Evolutionary conservation across 2,113 vertebrate genomes (phyloP).

Genomic region (Pterocles burchelli): DNA sequence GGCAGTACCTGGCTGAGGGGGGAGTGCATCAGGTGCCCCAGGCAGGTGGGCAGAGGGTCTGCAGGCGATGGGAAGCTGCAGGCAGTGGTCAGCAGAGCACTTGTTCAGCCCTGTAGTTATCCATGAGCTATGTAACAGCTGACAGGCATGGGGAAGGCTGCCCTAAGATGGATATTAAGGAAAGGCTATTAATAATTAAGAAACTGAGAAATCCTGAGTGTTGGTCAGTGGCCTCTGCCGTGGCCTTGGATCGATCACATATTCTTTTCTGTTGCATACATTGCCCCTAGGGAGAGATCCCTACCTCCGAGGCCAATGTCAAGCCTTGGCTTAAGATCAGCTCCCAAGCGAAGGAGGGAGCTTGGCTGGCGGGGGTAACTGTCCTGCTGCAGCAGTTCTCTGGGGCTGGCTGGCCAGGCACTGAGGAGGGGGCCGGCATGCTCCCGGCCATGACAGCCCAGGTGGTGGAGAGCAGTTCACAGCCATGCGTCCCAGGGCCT

Average conservation of each 20-base stretch:
- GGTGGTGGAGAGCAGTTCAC: not conserved
- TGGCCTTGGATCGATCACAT: not conserved
- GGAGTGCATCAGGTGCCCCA: accelerated
- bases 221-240: not conserved
- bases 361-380: not conserved
- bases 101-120: not conserved
- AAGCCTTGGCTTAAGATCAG: not conserved
- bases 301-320: not conserved
- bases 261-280: not conserved
- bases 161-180: not conserved
- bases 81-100: not conserved
- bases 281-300: not conserved
- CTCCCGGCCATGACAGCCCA: not conserved
- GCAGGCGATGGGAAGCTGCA: not conserved
- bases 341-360: not conserved
- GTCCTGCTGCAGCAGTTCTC: accelerated
- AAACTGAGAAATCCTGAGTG: not conserved
- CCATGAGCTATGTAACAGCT: not conserved
- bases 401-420: not conserved
- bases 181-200: not conserved
- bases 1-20: not conserved
- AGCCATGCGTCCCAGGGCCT: not conserved
- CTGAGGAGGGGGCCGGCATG: accelerated
- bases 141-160: not conserved
- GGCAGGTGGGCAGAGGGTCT: accelerated